Conservation (phyloP, 2,797 vertebrate genomes). For the Bovichtus diacanthus region DNA sequence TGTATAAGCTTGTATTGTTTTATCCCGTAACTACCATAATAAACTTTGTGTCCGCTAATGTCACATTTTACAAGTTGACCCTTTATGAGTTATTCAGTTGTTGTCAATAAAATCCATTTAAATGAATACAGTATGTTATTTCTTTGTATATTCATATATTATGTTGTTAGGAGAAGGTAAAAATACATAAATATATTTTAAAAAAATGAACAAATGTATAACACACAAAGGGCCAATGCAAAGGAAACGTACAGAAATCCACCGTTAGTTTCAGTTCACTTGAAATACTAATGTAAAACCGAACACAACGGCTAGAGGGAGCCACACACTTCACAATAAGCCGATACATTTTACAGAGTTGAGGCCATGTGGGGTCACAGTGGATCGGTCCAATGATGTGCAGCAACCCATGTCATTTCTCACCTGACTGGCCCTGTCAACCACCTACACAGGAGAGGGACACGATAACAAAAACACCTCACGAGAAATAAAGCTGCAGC, state of each 20-base stretch:
- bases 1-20: no score
- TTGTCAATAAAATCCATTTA: neutral
- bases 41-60: neutral
- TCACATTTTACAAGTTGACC: neutral
- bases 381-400: neutral
- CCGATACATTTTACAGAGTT: fast-evolving
- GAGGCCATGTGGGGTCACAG: conserved; percentile 26
- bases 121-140: neutral
- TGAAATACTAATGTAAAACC: neutral
- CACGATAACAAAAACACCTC: neutral
- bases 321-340: conserved; percentile 17
- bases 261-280: neutral
- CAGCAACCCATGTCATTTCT: neutral
- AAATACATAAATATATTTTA: neutral
- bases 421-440: neutral
- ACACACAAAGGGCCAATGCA: neutral
- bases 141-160: neutral
- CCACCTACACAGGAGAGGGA: neutral
- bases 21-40: no score
- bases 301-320: neutral
- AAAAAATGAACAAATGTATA: neutral
- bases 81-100: neutral
- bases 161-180: neutral
- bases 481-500: neutral
- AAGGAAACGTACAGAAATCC: neutral